These are phyloP conservation scores for Chrysotoxum bicinctum DNA, from an alignment of 2,888 invertebrate genomes.

Conservation along the genomic window DNA sequence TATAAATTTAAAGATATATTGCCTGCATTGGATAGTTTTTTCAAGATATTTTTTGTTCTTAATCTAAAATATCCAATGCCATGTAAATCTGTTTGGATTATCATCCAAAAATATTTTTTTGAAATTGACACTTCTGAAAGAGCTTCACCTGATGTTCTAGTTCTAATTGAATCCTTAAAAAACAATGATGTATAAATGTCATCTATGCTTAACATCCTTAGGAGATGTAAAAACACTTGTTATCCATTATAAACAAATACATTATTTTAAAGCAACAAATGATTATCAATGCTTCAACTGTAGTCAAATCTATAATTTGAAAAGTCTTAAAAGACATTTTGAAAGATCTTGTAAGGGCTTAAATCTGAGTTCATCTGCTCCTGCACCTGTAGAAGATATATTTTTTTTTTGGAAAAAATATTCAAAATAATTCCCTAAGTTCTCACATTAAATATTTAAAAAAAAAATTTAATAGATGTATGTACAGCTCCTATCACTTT, in stretches of 20 bases:
- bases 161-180: not conserved
- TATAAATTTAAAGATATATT: not conserved
- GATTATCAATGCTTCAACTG: conserved; percentile 10
- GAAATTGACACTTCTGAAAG: not conserved
- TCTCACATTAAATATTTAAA: not conserved
- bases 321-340: conserved; percentile 15
- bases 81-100: conserved; percentile 16
- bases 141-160: not conserved
- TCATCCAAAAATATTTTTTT: conserved; percentile 24
- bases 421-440: not conserved
- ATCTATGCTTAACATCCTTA: not conserved
- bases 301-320: not conserved
- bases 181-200: not conserved
- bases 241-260: not conserved
- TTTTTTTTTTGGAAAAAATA: too few species aligned
- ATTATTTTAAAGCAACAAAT: not conserved
- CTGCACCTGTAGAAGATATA: not conserved
- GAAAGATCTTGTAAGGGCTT: not conserved
- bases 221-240: not conserved
- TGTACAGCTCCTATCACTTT: too few species aligned
- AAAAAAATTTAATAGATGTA: not conserved
- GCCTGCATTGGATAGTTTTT: not conserved
- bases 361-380: not conserved
- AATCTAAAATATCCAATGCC: conserved; percentile 1
- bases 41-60: conserved; percentile 10